Evolutionary conservation across 2,888 invertebrate species (phyloP).

Genomic region (Synergus umbraculus): DNA sequence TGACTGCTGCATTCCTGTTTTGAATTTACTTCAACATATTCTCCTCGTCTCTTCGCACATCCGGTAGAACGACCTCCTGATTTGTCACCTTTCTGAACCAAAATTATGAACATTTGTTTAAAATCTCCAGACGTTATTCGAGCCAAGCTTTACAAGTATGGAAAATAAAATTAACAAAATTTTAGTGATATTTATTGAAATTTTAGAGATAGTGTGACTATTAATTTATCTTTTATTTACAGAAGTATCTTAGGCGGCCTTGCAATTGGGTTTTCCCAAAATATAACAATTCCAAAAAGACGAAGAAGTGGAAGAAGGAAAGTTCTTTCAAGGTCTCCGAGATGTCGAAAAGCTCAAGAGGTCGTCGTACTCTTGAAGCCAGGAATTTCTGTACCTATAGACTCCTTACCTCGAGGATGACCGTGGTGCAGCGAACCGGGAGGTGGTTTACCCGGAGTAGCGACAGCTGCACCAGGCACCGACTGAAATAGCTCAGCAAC

Average conservation of each 20-base stretch:
- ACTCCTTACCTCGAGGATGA: constrained; percentile 48
- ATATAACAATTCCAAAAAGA: neutral
- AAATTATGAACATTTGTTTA: neutral
- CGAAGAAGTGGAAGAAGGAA: neutral
- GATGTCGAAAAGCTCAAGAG: neutral
- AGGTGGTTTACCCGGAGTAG: constrained; percentile 56
- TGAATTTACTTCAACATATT: constrained; percentile 5
- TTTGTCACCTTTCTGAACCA: constrained; percentile 14
- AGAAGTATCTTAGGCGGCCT: neutral
- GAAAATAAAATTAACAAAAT: neutral
- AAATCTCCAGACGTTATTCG: neutral
- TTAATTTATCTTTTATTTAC: neutral
- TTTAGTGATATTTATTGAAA: no score
- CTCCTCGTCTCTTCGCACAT: constrained; percentile 22
- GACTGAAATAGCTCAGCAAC: constrained; percentile 59
- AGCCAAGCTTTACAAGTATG: neutral
- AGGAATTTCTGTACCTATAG: constrained; percentile 29
- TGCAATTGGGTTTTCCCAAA: neutral
- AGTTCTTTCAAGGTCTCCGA: neutral
- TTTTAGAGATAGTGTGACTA: no score
- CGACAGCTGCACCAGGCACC: constrained; percentile 57
- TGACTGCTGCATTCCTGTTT: constrained; percentile 7
- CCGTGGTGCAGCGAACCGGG: constrained; percentile 56
- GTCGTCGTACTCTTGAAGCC: constrained; percentile 34
- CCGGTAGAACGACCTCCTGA: constrained; percentile 27